Evolutionary conservation across 2,888 invertebrate species (phyloP), one percentile per base, ranked within the genome.

Genomic region (Xestobium rufovillosum): DNA sequence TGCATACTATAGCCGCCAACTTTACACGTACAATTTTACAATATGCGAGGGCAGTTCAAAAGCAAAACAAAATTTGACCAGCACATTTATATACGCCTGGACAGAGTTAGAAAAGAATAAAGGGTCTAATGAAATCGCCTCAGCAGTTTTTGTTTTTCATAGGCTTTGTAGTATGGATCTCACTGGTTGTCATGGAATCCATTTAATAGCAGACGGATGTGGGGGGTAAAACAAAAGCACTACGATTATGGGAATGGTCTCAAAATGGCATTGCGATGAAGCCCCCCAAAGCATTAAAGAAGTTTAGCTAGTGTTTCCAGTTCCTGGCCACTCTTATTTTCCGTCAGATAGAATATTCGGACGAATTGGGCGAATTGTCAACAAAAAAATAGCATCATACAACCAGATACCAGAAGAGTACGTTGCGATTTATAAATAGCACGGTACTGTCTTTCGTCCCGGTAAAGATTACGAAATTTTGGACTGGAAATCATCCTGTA

Each of bases 21-120:
- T 48, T 6, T 42, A 44, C 25, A 37, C 36, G 19, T 45, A 45
- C 31, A 45, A 41, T 26, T 42, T 45, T 36, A 31, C 38, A 8
- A 17, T 37, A 9, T 36, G 42, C 2, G 30, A 17, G 35, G 43
- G 43, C n/a, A 31, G 29, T 25, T 43, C 41, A 9, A 12, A 25
- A 25, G 9, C 15, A 12, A 35, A 27, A 38, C 3, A 43, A 38
- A 31, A 34, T 38, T 1, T 43, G 32, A 26, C 37, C 3, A 43
- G 38, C 33, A 34, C 34, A 1, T 43, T 38, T 17, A 12, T 37
- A n/a, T 43, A 43, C 14, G 31, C 37, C 17, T 41, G 41, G 38
- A 34, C 17, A 3, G 38, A 41, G 25, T 8, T 37, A 11, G 15
- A 41, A 14, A 26, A 25, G 15, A 9, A 4, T 16, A 41, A 41